phyloP scores from a whole-genome alignment of 2,888 invertebrate species.

The Bhutanitis thaidina region DNA sequence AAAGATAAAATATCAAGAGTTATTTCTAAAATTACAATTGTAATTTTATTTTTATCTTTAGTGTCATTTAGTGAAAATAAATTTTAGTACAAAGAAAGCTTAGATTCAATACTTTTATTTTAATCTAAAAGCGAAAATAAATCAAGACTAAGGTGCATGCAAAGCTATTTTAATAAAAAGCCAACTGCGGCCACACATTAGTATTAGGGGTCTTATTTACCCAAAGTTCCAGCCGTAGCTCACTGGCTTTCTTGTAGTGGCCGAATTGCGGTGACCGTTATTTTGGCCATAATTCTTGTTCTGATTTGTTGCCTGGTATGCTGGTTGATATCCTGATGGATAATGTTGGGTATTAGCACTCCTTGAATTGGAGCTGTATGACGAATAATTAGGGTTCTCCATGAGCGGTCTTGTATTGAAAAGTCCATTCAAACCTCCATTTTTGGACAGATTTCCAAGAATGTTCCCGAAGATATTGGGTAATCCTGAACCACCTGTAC shows the following conservation, averaged over 20 bases:
- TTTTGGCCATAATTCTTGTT: conserved; percentile 59
- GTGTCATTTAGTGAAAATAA: too few relatives aligned
- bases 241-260: conserved; percentile 54
- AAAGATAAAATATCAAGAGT: not conserved
- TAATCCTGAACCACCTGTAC: conserved; percentile 33
- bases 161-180: conserved; percentile 34
- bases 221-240: conserved; percentile 72
- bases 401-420: conserved; percentile 69
- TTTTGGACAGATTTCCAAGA: conserved; percentile 58
- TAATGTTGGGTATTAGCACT: conserved; percentile 62
- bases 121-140: not conserved
- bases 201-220: conserved; percentile 49
- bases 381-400: conserved; percentile 68
- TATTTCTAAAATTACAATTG: not conserved
- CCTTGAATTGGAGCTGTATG: conserved; percentile 56
- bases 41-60: not conserved
- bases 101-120: not conserved
- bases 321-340: conserved; percentile 62
- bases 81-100: not conserved
- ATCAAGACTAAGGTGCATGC: conserved; percentile 26
- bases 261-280: conserved; percentile 43
- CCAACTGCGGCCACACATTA: conserved; percentile 38
- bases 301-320: conserved; percentile 48
- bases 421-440: conserved; percentile 48
- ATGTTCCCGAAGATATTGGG: conserved; percentile 64